Evolutionary conservation across 2,888 invertebrate genomes (phyloP).

Genomic region (Nemoura dubitans): DNA sequence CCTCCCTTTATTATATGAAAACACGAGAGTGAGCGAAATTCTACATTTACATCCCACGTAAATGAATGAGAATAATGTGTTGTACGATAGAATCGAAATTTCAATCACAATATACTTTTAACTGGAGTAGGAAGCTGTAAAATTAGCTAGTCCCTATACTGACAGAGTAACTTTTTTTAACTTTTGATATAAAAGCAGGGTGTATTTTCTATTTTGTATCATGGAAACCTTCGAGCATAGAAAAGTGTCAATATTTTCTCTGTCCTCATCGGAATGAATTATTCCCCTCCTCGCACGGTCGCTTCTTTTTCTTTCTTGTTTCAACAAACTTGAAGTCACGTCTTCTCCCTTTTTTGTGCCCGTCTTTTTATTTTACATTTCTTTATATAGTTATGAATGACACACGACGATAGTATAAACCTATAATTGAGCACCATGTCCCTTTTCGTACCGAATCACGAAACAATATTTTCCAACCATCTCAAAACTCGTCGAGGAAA

Average conservation of each 20-base stretch:
- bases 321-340: background rate
- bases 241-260: background rate
- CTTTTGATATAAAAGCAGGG: background rate
- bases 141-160: constrained; percentile 15
- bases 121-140: constrained; percentile 36
- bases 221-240: background rate
- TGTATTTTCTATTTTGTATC: background rate
- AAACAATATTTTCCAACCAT: background rate
- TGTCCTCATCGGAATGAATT: constrained; percentile 23
- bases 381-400: background rate
- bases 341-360: background rate
- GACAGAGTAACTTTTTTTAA: background rate
- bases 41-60: constrained; percentile 31
- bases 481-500: background rate
- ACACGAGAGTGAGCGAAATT: constrained; percentile 37
- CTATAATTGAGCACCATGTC: background rate
- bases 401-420: background rate
- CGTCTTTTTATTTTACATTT: background rate
- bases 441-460: background rate
- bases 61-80: constrained; percentile 19
- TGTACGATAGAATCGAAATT: constrained; percentile 30
- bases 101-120: constrained; percentile 25
- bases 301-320: background rate
- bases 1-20: constrained; percentile 34
- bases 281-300: background rate